Evolutionary conservation across 2,797 vertebrate genomes (phyloP).

Genomic region (Natrix natrix): DNA sequence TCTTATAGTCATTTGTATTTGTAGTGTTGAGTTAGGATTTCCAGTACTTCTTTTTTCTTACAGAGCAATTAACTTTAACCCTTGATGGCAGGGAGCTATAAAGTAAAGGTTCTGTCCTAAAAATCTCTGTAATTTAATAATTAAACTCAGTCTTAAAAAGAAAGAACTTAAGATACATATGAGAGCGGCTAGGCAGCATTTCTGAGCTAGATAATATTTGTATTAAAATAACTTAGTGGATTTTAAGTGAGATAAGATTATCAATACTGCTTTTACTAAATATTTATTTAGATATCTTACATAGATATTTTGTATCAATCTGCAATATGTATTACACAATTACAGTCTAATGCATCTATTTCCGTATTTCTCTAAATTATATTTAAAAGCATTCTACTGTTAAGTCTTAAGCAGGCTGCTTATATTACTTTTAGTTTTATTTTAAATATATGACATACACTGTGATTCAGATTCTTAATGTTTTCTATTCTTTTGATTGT

Average conservation of each 20-base stretch:
- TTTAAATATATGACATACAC: conserved; percentile 24
- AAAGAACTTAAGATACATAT: not conserved
- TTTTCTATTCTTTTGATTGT: conserved; percentile 49
- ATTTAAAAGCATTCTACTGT: not conserved
- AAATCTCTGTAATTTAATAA: not conserved
- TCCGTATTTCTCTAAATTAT: not conserved
- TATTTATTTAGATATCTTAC: not conserved
- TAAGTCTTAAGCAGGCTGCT: not conserved
- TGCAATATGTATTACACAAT: not conserved
- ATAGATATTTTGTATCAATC: not conserved
- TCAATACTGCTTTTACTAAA: not conserved
- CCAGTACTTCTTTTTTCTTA: not conserved
- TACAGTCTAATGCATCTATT: not conserved
- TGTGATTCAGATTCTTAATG: conserved; percentile 18
- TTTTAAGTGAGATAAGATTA: conserved; percentile 20
- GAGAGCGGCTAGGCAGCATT: accelerated
- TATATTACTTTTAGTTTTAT: not conserved
- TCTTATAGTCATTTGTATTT: not conserved
- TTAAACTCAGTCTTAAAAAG: not conserved
- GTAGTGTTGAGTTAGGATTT: not conserved
- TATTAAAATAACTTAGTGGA: conserved; percentile 13
- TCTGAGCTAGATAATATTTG: not conserved
- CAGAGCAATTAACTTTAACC: not conserved
- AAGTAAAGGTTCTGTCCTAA: not conserved
- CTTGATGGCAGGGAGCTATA: not conserved